Percentiles rank a stretch among this genome's conserved stretches.
Evolutionary conservation across 2,797 vertebrate genomes (phyloP).

Genomic region (Enteromius anoplus): DNA sequence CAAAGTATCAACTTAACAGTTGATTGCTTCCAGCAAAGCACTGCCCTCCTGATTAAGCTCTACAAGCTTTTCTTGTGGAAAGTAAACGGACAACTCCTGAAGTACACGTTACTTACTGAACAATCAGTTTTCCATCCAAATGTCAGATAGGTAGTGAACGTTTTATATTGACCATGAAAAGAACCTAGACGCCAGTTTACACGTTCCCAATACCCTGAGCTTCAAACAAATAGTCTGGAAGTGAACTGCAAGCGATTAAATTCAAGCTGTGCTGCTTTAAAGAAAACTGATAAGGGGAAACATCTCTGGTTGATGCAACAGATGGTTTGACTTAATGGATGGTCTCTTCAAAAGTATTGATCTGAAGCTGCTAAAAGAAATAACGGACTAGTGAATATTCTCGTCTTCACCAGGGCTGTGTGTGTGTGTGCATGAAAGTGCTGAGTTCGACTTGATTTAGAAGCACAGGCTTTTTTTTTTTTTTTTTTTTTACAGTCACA

Average conservation of each 20-base stretch:
- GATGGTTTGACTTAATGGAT: slow-evolving; percentile 7
- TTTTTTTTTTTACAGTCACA: not conserved
- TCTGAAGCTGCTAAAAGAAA: slow-evolving; percentile 6
- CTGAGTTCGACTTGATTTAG: not conserved
- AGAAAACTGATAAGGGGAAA: slow-evolving; percentile 9
- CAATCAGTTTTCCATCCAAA: not conserved
- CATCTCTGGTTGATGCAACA: not conserved
- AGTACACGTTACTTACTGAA: not conserved
- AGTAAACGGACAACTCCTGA: not conserved
- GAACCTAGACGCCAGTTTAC: not conserved
- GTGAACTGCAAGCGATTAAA: slow-evolving; percentile 1
- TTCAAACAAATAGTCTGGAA: not conserved
- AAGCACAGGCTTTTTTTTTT: not conserved
- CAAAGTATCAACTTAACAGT: slow-evolving; percentile 13
- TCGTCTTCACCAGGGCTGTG: too few species aligned
- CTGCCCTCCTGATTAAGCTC: not conserved
- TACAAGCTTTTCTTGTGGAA: not conserved
- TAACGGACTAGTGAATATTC: not conserved
- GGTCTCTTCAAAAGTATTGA: slow-evolving; percentile 17
- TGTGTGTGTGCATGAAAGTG: too few species aligned
- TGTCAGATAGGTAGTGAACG: too few species aligned
- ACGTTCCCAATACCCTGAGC: not conserved
- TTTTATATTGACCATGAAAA: not conserved
- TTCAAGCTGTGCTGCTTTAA: slow-evolving; percentile 1
- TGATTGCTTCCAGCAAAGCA: not conserved